Evolutionary conservation across 1,140 invertebrate genomes (phyloP).

Genomic region (Metopolophium dirhodum): DNA sequence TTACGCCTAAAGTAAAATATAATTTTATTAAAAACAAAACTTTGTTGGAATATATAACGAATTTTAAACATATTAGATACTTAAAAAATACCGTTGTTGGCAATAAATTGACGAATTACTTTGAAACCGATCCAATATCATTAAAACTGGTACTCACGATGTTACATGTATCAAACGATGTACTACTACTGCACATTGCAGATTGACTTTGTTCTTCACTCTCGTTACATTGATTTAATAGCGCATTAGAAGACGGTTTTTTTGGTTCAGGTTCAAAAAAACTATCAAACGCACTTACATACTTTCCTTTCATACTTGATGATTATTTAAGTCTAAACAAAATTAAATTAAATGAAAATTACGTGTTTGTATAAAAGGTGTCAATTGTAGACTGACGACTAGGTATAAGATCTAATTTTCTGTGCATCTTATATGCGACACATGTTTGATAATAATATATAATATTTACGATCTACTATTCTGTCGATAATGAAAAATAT

Average conservation of each 20-base stretch:
- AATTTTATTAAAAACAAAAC: background rate
- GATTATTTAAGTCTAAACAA: background rate
- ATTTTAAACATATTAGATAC: background rate
- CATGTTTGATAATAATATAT: background rate
- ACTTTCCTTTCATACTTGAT: background rate
- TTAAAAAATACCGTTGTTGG: background rate
- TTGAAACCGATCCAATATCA: background rate
- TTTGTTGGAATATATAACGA: background rate
- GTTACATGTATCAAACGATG: background rate
- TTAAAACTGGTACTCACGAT: background rate
- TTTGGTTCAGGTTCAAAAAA: background rate
- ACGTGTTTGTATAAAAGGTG: background rate
- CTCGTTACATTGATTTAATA: background rate
- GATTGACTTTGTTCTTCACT: background rate
- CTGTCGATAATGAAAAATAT: background rate
- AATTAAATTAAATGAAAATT: background rate
- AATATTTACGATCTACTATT: background rate
- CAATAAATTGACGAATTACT: background rate
- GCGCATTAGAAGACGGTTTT: background rate
- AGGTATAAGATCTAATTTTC: background rate
- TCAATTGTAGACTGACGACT: background rate
- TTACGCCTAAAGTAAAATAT: background rate
- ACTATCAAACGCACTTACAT: background rate
- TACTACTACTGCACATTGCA: background rate
- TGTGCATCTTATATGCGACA: background rate